Evolutionary conservation across 1,140 invertebrate species (phyloP).

Genomic region (Streblospio benedicti): DNA sequence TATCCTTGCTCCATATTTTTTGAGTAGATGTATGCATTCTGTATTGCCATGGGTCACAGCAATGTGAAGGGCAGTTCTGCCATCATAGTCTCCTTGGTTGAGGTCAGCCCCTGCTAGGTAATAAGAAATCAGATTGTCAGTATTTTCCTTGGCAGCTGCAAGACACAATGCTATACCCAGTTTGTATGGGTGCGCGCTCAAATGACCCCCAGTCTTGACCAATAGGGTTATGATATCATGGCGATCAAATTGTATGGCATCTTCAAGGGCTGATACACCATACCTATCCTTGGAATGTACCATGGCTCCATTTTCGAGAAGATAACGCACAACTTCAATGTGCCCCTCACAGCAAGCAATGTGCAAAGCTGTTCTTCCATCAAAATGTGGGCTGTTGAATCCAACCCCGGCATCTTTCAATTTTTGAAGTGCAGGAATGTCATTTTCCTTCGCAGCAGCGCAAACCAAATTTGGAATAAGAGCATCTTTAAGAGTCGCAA

Average conservation of each 20-base stretch:
- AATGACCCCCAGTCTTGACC: constrained; percentile 8
- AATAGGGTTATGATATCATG: constrained; percentile 11
- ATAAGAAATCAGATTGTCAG: background rate
- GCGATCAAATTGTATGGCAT: constrained; percentile 13
- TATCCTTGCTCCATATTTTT: constrained; percentile 11
- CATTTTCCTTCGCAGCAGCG: constrained; percentile 60
- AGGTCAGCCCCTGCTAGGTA: constrained; percentile 49
- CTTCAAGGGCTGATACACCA: constrained; percentile 14
- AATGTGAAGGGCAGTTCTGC: constrained; percentile 51
- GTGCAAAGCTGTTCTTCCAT: constrained; percentile 53
- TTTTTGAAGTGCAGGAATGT: constrained; percentile 51
- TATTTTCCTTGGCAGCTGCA: background rate
- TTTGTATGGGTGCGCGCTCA: constrained; percentile 1
- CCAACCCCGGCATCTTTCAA: constrained; percentile 25
- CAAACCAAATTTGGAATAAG: constrained; percentile 71
- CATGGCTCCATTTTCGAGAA: constrained; percentile 12
- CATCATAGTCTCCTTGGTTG: constrained; percentile 31
- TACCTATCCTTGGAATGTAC: constrained; percentile 14
- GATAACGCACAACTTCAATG: constrained; percentile 2
- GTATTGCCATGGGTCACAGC: constrained; percentile 36
- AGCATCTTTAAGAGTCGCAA: constrained; percentile 60
- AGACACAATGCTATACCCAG: constrained; percentile 1
- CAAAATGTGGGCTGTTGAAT: constrained; percentile 14
- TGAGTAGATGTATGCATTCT: constrained; percentile 1
- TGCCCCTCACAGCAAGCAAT: constrained; percentile 40